Evolutionary conservation across 1,140 invertebrate genomes (phyloP).

Genomic region (Halictus rubicundus): DNA sequence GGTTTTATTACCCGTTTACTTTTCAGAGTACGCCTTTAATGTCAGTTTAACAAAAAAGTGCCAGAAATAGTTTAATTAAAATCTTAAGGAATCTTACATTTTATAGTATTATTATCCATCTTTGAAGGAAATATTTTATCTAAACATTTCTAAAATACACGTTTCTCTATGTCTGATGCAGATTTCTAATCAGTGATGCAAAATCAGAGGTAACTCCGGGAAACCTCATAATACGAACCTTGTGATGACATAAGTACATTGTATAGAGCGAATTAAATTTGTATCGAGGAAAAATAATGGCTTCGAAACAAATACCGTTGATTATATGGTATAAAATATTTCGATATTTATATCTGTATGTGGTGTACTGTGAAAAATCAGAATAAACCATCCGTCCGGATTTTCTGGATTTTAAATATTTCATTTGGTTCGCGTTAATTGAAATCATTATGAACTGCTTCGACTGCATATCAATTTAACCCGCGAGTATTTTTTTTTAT

Average conservation of each 20-base stretch:
- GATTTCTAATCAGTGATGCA: constrained; percentile 20
- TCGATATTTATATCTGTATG: neutral
- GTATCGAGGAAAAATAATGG: neutral
- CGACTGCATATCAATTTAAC: neutral
- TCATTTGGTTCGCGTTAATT: neutral
- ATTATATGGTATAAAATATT: neutral
- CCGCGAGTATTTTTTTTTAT: neutral
- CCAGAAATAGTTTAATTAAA: too few relatives aligned
- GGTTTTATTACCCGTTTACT: too few relatives aligned
- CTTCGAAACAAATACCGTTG: neutral
- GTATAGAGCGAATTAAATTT: constrained; percentile 14
- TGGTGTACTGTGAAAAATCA: neutral
- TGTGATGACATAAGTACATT: too few relatives aligned
- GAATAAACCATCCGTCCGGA: neutral
- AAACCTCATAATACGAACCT: neutral
- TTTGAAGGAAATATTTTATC: too few relatives aligned
- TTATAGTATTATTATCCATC: too few relatives aligned
- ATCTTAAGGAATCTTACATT: too few relatives aligned
- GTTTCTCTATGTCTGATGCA: constrained; percentile 2
- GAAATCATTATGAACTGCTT: neutral
- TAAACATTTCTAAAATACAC: constrained; percentile 12
- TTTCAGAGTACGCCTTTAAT: too few relatives aligned
- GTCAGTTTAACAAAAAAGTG: too few relatives aligned
- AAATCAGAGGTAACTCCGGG: constrained; percentile 34
- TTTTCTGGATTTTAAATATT: neutral